Evolutionary conservation across 2,113 vertebrate species (phyloP), one percentile per base, ranked within the genome.

Genomic region (Nestor notabilis): DNA sequence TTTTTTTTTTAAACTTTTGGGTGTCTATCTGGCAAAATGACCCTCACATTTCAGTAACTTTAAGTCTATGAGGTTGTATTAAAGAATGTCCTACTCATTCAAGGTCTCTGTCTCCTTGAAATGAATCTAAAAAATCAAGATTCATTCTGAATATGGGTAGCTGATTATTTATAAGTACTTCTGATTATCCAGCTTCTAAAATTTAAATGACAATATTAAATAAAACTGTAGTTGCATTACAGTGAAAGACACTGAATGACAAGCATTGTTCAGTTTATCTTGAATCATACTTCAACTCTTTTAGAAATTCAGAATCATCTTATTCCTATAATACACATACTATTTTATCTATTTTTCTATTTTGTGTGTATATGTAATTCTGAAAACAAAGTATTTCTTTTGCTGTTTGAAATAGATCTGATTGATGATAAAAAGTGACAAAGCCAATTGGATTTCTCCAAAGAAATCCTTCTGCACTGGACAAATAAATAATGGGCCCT

Each of bases 401-500:
- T 75, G 25, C 63, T 91, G 47, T 49, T 87, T 79, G 66, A 75
- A 87, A 63, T 71, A 64, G 49, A 77, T 86, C 55, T 18, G 19
- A 71, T 23, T 72, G 39, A 35, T 78, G 58, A 88, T 85, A 68
- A 87, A 80, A 93, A 75, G 24, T 78, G 66, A 68, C 88, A 56
- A 78, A 83, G 79, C 8, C 75, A 83, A 25, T 50, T 87, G 70
- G 50, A 50, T 90, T 96, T 96, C 84, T 88, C 50, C 39, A 44
- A 41, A 75, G 31, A 92, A 91, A 93, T 95, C 65, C 44, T 72
- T 69, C 46, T 90, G 56, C 21, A 25, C 44, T 91, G 83, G 91
- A 90, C 63, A 94, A 86, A 81, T 90, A 88, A 91, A 79, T 90
- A 96, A 87, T 81, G 66, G 85, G 83, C 47, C 68, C 11, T 47